Percentiles rank a stretch among this genome's conserved stretches.
phyloP scores from a whole-genome alignment of 2,113 vertebrate species.

The Rhabdomys dilectus region DNA sequence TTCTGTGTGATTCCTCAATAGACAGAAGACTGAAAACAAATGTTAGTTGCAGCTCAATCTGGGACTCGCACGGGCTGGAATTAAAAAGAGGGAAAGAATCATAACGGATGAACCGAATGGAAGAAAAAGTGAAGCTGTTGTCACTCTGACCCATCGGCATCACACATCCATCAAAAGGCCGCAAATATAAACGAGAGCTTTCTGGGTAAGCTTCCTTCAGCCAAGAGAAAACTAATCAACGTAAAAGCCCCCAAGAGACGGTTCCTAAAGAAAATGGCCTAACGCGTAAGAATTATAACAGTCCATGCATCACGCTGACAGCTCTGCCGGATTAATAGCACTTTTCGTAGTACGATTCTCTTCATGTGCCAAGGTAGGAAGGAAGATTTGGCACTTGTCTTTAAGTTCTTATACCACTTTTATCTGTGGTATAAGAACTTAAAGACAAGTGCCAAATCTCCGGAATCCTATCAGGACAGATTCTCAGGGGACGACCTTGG shows the following conservation, averaged over 20 bases:
- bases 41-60: background rate
- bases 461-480: slow-evolving; percentile 38
- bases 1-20: background rate
- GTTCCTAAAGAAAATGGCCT: slow-evolving; percentile 67
- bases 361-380: slow-evolving; percentile 61
- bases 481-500: slow-evolving; percentile 2
- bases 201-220: slow-evolving; percentile 39
- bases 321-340: slow-evolving; percentile 18
- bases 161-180: background rate
- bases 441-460: slow-evolving; percentile 51
- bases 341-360: slow-evolving; percentile 62
- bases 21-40: background rate
- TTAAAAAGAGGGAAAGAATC: background rate
- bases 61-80: background rate
- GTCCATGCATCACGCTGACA: background rate
- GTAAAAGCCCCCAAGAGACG: slow-evolving; percentile 73
- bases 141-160: background rate
- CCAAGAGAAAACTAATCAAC: slow-evolving; percentile 67
- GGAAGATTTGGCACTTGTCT: too few species aligned
- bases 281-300: slow-evolving; percentile 29
- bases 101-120: background rate
- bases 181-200: slow-evolving; percentile 26
- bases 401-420: too few species aligned
- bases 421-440: slow-evolving; percentile 45
- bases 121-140: background rate